A percentile compares a stretch with the other conserved stretches of the same genome.
Evolutionary conservation across 1,140 invertebrate genomes (phyloP).

Genomic region (Drosophila sproati): DNA sequence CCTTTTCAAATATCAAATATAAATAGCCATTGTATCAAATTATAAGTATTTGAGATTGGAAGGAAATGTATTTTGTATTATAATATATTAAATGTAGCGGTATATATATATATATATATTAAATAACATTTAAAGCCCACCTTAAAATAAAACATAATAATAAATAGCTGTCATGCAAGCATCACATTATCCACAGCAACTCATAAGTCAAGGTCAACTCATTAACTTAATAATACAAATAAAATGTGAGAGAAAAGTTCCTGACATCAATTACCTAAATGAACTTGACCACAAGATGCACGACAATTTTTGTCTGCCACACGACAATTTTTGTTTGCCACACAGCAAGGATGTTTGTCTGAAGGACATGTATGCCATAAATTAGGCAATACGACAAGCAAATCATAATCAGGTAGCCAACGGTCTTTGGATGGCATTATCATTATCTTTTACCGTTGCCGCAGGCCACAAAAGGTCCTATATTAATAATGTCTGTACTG

Average conservation of each 20-base stretch:
- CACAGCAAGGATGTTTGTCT: constrained; percentile 1
- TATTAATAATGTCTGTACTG: constrained; percentile 36
- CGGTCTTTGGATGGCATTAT: constrained; percentile 8
- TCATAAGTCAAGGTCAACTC: constrained; percentile 7
- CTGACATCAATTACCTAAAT: constrained; percentile 24
- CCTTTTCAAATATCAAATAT: not conserved
- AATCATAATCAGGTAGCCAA: constrained; percentile 51
- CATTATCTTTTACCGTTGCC: constrained; percentile 18
- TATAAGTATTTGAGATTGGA: not conserved
- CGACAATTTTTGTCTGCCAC: not conserved
- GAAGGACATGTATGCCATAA: constrained; percentile 57
- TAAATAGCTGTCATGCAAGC: not conserved
- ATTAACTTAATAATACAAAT: constrained; percentile 25
- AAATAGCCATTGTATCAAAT: not conserved
- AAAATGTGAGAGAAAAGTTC: constrained; percentile 6
- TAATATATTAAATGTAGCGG: not conserved
- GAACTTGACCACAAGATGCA: constrained; percentile 13
- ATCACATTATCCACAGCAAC: constrained; percentile 2
- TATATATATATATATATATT: not conserved
- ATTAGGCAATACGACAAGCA: constrained; percentile 33
- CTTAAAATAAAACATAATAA: not conserved
- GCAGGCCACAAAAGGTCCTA: constrained; percentile 7
- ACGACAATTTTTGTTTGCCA: not conserved
- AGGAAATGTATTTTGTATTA: not conserved
- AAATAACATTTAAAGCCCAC: not conserved